phyloP scores from a whole-genome alignment of 2,888 invertebrate genomes.

The Ormyrus pomaceus region DNA sequence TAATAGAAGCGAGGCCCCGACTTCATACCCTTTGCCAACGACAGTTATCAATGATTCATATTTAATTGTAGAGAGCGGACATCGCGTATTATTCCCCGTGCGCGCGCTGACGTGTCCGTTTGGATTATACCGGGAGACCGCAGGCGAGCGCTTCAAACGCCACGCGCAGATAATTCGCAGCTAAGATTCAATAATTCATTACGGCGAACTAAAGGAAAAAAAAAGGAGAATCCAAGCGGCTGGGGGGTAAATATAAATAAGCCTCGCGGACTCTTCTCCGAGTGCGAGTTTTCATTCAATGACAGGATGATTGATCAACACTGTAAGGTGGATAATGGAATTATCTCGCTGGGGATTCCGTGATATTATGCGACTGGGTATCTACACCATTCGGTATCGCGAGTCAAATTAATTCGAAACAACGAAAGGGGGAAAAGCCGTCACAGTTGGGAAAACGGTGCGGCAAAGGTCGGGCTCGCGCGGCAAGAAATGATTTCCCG shows the following conservation, averaged over 20 bases:
- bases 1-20: slow-evolving; percentile 25
- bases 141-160: slow-evolving; percentile 1
- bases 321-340: slow-evolving; percentile 39
- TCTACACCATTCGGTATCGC: background rate
- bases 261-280: background rate
- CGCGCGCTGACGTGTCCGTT: slow-evolving; percentile 52
- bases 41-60: slow-evolving; percentile 59
- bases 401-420: slow-evolving; percentile 17
- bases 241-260: background rate
- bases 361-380: background rate
- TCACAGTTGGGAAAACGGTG: too few species aligned
- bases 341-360: slow-evolving; percentile 7
- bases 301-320: slow-evolving; percentile 31
- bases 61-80: slow-evolving; percentile 57
- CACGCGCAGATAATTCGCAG: slow-evolving; percentile 15
- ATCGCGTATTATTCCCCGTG: slow-evolving; percentile 53
- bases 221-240: slow-evolving; percentile 22
- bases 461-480: background rate
- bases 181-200: slow-evolving; percentile 46
- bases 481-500: background rate
- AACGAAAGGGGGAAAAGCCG: too few species aligned
- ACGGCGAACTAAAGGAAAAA: slow-evolving; percentile 15
- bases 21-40: slow-evolving; percentile 53
- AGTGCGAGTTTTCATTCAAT: background rate
- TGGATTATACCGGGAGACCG: slow-evolving; percentile 38